These are phyloP conservation scores for Drosophila conformis DNA, from an alignment of 2,888 invertebrate species.

Conservation along the genomic window DNA sequence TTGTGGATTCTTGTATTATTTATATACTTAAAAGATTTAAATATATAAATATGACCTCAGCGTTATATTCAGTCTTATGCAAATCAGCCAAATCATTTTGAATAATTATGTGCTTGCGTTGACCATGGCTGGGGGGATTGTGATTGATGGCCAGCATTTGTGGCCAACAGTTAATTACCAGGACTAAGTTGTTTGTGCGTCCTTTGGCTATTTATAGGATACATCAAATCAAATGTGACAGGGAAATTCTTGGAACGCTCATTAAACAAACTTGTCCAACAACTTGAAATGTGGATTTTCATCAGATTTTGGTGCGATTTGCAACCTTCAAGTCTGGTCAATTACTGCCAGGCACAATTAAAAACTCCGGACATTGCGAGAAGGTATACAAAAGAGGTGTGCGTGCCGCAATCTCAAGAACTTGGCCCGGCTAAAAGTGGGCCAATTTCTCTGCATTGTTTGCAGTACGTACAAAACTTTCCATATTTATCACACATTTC, in stretches of 20 bases:
- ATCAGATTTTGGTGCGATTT: background rate
- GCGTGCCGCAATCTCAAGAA: conserved; percentile 64
- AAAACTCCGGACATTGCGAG: conserved; percentile 17
- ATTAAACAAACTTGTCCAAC: background rate
- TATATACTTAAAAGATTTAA: background rate
- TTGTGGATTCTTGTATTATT: background rate
- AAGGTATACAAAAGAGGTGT: conserved; percentile 26
- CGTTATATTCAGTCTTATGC: background rate
- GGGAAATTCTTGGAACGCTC: conserved; percentile 7
- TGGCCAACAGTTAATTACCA: conserved; percentile 58
- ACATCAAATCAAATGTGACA: conserved; percentile 23
- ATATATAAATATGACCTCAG: background rate
- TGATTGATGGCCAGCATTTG: conserved; percentile 66
- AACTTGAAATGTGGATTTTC: conserved; percentile 19
- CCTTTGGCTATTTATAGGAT: conserved; percentile 42
- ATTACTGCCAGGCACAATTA: conserved; percentile 54
- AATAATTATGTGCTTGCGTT: conserved; percentile 29
- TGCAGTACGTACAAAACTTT: conserved; percentile 49
- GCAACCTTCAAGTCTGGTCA: conserved; percentile 64
- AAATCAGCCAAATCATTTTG: background rate
- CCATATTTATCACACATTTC: conserved; percentile 51
- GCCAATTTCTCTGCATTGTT: conserved; percentile 72
- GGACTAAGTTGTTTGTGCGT: conserved; percentile 4
- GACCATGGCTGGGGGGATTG: background rate
- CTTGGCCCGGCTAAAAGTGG: conserved; percentile 48